Evolutionary conservation across 1,140 invertebrate species (phyloP).

Genomic region (Bradysia coprophila): DNA sequence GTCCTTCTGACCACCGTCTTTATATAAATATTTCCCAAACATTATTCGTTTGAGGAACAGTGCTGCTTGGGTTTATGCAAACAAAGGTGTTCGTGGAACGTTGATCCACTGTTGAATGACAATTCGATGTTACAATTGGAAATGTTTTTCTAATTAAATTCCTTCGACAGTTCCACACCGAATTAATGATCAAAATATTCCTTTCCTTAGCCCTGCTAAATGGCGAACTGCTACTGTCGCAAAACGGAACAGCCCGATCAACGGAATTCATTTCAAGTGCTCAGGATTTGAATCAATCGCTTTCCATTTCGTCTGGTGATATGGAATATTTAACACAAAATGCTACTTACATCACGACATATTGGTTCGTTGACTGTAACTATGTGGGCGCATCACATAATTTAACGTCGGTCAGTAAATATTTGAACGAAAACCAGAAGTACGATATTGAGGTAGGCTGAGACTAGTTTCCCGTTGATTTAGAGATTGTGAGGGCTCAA

Average conservation of each 20-base stretch:
- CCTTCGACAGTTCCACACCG: too few species aligned
- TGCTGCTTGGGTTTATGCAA: too few species aligned
- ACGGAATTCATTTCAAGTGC: conserved; percentile 39
- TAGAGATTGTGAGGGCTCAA: too few species aligned
- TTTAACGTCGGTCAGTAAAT: conserved; percentile 39
- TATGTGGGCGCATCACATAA: conserved; percentile 43
- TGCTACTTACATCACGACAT: conserved; percentile 40
- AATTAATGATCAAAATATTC: not conserved
- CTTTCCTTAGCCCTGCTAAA: conserved; percentile 34
- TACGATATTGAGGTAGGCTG: conserved; percentile 50
- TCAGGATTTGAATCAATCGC: conserved; percentile 31
- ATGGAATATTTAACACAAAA: conserved; percentile 33
- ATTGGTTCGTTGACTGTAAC: conserved; percentile 60
- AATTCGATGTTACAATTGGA: too few species aligned
- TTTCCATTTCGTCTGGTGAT: conserved; percentile 38
- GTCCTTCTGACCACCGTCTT: too few species aligned
- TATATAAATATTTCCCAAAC: too few species aligned
- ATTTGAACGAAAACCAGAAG: conserved; percentile 33
- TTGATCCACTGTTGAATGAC: too few species aligned
- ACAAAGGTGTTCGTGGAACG: too few species aligned
- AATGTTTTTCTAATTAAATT: too few species aligned
- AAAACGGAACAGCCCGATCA: conserved; percentile 33
- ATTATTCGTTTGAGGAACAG: too few species aligned
- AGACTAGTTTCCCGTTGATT: too few species aligned
- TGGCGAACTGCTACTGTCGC: conserved; percentile 37